phyloP scores from a whole-genome alignment of 1,140 invertebrate genomes.

The fruit fly (Drosophila melanogaster) region DNA sequence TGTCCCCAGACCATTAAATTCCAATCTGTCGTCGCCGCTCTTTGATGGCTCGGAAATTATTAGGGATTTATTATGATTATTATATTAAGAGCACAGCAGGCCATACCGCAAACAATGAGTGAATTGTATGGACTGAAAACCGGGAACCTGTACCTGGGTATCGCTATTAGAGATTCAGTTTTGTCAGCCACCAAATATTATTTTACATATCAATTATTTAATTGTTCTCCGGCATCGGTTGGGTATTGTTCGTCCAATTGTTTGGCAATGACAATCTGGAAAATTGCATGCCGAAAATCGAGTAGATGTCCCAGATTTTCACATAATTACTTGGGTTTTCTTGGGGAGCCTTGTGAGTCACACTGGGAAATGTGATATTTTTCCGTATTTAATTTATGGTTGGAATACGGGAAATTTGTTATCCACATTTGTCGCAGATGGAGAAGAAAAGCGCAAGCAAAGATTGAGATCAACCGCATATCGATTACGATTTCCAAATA shows the following conservation, averaged over 20 bases:
- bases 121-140: constrained; percentile 20
- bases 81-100: constrained; percentile 80
- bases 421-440: constrained; percentile 29
- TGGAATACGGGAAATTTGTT: constrained; percentile 54
- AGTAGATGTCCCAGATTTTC: constrained; percentile 34
- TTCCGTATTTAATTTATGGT: constrained; percentile 38
- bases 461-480: constrained; percentile 20
- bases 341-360: constrained; percentile 6
- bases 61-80: constrained; percentile 84
- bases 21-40: constrained; percentile 72
- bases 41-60: constrained; percentile 81
- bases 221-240: constrained; percentile 51
- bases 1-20: constrained; percentile 70
- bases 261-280: constrained; percentile 45
- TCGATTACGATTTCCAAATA: constrained; percentile 51
- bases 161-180: constrained; percentile 67
- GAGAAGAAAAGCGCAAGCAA: constrained; percentile 13
- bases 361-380: constrained; percentile 60
- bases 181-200: constrained; percentile 65
- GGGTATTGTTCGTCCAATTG: constrained; percentile 11
- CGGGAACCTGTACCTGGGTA: constrained; percentile 27
- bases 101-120: constrained; percentile 1
- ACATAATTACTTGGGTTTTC: constrained; percentile 42
- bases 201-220: constrained; percentile 83
- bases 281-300: constrained; percentile 54